phyloP scores from a whole-genome alignment of 1,140 invertebrate genomes.

The Holotrichia oblita region DNA sequence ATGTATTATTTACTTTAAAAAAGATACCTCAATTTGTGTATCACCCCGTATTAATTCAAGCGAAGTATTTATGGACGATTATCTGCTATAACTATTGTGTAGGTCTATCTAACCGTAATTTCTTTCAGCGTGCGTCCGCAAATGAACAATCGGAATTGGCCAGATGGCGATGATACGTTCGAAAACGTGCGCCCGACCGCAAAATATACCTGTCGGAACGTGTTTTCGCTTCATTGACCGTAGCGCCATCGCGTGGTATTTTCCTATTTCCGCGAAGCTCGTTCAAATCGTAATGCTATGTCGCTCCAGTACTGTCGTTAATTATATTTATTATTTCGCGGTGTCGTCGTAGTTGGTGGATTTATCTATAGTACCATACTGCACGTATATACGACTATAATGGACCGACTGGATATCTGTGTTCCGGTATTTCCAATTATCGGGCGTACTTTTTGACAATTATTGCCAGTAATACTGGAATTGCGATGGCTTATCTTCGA shows the following conservation, averaged over 20 bases:
- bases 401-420: background rate
- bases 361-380: background rate
- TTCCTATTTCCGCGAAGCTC: background rate
- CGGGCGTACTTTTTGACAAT: background rate
- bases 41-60: no score
- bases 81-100: background rate
- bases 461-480: background rate
- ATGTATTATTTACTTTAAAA: no score
- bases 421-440: conserved; percentile 9
- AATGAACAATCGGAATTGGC: conserved; percentile 12
- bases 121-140: conserved; percentile 4
- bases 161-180: conserved; percentile 11
- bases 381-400: background rate
- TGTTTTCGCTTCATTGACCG: conserved; percentile 1
- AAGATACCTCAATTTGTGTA: no score
- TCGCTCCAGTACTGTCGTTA: background rate
- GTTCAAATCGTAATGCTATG: background rate
- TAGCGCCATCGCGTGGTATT: background rate
- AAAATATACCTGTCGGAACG: conserved; percentile 20
- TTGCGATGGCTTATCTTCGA: background rate
- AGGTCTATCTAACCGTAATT: background rate
- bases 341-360: background rate
- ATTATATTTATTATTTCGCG: conserved; percentile 18
- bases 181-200: background rate
- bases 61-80: no score